These are phyloP conservation scores for Caerostris darwini DNA, from an alignment of 1,140 invertebrate genomes.

Conservation along the genomic window DNA sequence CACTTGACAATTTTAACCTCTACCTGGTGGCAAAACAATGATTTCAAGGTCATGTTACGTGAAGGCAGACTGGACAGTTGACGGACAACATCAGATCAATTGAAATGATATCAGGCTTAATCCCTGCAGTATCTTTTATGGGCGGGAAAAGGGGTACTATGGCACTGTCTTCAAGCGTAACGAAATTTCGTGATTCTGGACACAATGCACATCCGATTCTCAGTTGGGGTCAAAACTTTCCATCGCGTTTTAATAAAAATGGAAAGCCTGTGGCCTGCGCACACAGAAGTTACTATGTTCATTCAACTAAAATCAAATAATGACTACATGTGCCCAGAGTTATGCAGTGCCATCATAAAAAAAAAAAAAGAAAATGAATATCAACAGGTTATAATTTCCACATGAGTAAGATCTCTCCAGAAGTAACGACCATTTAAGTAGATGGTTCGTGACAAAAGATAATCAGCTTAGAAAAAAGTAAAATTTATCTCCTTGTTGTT, in stretches of 20 bases:
- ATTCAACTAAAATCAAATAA: too few species aligned
- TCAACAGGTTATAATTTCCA: too few species aligned
- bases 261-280: background rate
- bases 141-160: background rate
- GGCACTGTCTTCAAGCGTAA: conserved; percentile 27
- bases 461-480: background rate
- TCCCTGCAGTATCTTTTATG: background rate
- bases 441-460: background rate
- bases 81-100: background rate
- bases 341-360: too few species aligned
- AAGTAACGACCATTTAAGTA: background rate
- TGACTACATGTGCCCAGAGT: too few species aligned
- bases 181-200: conserved; percentile 23
- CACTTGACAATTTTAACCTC: background rate
- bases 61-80: background rate
- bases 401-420: background rate
- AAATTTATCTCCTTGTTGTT: background rate
- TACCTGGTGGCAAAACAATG: background rate
- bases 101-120: conserved; percentile 21
- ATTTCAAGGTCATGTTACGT: background rate
- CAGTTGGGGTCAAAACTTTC: background rate
- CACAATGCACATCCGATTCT: conserved; percentile 62
- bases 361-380: too few species aligned
- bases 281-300: too few species aligned
- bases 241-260: background rate